Percentiles rank a stretch among this genome's conserved stretches.
These are phyloP conservation scores for Leptopilina myrica DNA, from an alignment of 2,888 invertebrate species.

Conservation along the genomic window DNA sequence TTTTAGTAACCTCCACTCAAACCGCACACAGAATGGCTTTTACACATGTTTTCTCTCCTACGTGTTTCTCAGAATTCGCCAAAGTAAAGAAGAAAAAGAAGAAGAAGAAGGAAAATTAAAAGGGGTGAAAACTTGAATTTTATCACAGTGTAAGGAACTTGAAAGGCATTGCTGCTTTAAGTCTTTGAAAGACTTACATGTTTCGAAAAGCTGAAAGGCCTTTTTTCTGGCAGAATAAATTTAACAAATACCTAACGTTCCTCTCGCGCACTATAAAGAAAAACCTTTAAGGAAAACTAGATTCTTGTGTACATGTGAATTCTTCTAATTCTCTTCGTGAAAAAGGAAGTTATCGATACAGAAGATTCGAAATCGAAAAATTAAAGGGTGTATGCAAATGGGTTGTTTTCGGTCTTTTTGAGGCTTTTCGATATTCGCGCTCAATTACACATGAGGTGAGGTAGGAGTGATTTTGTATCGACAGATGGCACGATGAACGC, in stretches of 20 bases:
- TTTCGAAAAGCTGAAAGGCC: not conserved
- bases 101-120: constrained; percentile 13
- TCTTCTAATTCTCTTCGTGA: not conserved
- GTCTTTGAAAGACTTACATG: not conserved
- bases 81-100: too few relatives aligned
- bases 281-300: not conserved
- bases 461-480: constrained; percentile 11
- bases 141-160: not conserved
- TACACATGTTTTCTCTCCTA: not conserved
- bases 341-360: too few relatives aligned
- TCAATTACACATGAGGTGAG: constrained; percentile 13
- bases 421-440: not conserved
- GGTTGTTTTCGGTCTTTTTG: too few relatives aligned
- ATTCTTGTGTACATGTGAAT: not conserved
- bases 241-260: not conserved
- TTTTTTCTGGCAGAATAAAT: not conserved
- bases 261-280: too few relatives aligned
- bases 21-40: not conserved
- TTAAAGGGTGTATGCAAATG: too few relatives aligned
- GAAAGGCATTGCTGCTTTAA: not conserved
- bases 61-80: not conserved
- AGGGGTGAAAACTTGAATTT: constrained; percentile 14
- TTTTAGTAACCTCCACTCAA: constrained; percentile 7
- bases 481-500: constrained; percentile 65
- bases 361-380: too few relatives aligned